These are phyloP conservation scores for Aelia acuminata DNA, from an alignment of 2,888 invertebrate species.

Conservation along the genomic window DNA sequence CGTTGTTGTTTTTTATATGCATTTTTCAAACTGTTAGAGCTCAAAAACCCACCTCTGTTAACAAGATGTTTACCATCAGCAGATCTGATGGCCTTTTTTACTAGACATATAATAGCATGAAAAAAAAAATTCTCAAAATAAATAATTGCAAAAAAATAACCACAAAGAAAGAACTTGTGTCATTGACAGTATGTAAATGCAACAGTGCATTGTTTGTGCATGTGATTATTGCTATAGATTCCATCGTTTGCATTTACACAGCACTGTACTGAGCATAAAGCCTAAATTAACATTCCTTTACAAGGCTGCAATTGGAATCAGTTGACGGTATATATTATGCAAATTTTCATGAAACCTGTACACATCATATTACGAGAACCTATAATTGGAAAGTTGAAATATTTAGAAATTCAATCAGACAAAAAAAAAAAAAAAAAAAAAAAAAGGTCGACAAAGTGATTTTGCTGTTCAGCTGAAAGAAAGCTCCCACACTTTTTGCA, in stretches of 20 bases:
- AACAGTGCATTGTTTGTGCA: neutral
- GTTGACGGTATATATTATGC: neutral
- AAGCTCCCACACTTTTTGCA: constrained; percentile 5
- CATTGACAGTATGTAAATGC: neutral
- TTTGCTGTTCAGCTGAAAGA: neutral
- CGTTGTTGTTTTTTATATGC: no score
- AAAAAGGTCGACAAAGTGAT: neutral
- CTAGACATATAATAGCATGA: no score
- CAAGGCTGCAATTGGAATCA: neutral
- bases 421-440: no score
- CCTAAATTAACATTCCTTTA: neutral
- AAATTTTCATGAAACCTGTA: neutral
- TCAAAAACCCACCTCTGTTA: no score
- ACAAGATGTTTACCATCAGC: no score
- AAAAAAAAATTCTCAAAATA: no score
- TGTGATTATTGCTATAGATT: neutral
- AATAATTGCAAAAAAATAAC: no score
- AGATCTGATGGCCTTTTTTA: no score
- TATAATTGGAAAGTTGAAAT: neutral
- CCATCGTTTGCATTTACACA: neutral
- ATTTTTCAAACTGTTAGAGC: no score
- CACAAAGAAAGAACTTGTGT: no score
- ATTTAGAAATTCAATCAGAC: neutral
- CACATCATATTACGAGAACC: neutral
- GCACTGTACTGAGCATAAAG: neutral